Evolutionary conservation across 2,888 invertebrate species (phyloP), one percentile per base, ranked within the genome.

Genomic region (Drosophila tripunctata): DNA sequence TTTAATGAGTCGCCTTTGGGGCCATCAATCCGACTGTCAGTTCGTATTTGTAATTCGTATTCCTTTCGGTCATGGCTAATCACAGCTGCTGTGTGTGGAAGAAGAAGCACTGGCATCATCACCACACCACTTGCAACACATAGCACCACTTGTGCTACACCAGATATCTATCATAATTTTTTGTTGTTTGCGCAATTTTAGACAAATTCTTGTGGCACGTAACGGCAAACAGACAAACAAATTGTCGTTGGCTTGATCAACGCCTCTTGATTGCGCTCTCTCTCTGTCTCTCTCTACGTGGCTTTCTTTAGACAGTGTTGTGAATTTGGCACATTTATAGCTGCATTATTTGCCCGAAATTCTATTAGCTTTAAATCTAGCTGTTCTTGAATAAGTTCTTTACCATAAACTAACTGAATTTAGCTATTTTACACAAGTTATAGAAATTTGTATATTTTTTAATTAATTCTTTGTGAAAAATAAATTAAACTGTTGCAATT

Each of bases 101-200:
- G n/a, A n/a, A n/a, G n/a, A n/a, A n/a, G 30, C 38, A 24, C n/a
- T 35, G 19, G 31, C 33, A 24, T 6, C 24, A 38, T n/a, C 38
- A 19, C 19, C 56, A 54, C 33, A 47, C 24, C 47, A 27, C 24
- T 21, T 6, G 47, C 33, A 17, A 4, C 24, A 14, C 27, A 14
- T 15, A 15, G 30, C 6, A 15, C 30, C 30, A 33, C 47, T 48
- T 15, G 45, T 58, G n/a, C n/a, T n/a, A n/a, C n/a, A n/a, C n/a
- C 17, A 69, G 65, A 85, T 62, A 55, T 66, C 67, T 80, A 81
- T 81, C 81, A 81, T 81, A 81, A 81, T 68, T 80, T 75, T 78
- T 78, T 4, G n/a, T n/a, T 45, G 77, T 80, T 84, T 83, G 73
- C 60, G 87, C 69, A 81, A 80, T 80, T 87, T 83, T 69, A 50